Percentiles rank a stretch among this genome's conserved stretches.
phyloP scores from a whole-genome alignment of 2,797 vertebrate species.

The Acanthurus leucopareius region DNA sequence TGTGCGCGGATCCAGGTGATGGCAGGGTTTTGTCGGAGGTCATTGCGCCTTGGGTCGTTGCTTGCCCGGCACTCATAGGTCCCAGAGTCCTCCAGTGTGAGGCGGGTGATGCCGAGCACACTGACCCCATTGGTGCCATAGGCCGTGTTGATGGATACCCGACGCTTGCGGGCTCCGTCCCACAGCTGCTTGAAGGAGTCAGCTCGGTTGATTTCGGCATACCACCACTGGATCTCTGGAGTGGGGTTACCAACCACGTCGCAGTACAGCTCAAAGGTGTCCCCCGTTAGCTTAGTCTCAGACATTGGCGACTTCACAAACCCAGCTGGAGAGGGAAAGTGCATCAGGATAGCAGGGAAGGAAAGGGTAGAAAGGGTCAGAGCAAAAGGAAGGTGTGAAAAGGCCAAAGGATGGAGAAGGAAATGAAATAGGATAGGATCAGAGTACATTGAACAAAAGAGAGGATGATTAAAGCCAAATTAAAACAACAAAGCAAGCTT shows the following conservation, averaged over 20 bases:
- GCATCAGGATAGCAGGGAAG: slow-evolving; percentile 64
- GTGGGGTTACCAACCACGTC: slow-evolving; percentile 97
- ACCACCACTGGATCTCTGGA: slow-evolving; percentile 99
- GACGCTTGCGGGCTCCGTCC: slow-evolving; percentile 95
- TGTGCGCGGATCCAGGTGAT: slow-evolving; percentile 99
- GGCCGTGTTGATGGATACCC: slow-evolving; percentile 96
- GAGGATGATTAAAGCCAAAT: slow-evolving; percentile 80
- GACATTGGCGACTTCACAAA: slow-evolving; percentile 99
- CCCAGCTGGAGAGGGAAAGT: slow-evolving; percentile 93
- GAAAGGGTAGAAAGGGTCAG: slow-evolving; percentile 69
- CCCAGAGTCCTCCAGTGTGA: slow-evolving; percentile 98
- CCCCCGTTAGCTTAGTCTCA: slow-evolving; percentile 99
- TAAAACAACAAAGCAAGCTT: slow-evolving; percentile 76
- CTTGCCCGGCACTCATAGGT: slow-evolving; percentile 99
- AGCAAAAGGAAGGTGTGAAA: slow-evolving; percentile 53
- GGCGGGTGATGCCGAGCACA: slow-evolving; percentile 95
- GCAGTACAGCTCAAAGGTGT: slow-evolving; percentile 99
- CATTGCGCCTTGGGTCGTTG: slow-evolving; percentile 98
- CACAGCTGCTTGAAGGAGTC: slow-evolving; percentile 99
- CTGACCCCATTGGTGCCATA: slow-evolving; percentile 97
- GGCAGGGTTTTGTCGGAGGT: slow-evolving; percentile 97
- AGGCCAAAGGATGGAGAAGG: slow-evolving; percentile 53
- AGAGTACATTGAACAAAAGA: slow-evolving; percentile 64
- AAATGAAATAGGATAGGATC: slow-evolving; percentile 66
- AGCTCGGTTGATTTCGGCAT: slow-evolving; percentile 96